Evolutionary conservation across 2,797 vertebrate genomes (phyloP).

Genomic region (Pristis pectinata): DNA sequence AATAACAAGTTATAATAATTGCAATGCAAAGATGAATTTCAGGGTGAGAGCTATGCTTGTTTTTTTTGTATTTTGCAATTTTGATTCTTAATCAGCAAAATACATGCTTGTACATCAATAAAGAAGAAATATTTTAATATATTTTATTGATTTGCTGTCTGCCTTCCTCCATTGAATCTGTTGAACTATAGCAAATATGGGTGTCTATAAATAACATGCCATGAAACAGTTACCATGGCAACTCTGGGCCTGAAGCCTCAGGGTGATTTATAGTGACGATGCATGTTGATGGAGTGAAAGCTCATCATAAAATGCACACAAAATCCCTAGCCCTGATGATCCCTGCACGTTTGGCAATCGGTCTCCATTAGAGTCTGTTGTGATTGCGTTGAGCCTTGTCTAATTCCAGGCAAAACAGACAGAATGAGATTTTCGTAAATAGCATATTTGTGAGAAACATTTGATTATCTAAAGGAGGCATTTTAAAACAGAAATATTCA

Average conservation of each 20-base stretch:
- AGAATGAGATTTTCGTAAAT: background rate
- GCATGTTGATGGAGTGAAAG: constrained; percentile 20
- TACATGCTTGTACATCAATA: background rate
- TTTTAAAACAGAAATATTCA: background rate
- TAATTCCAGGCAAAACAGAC: background rate
- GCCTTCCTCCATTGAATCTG: background rate
- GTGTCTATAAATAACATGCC: constrained; percentile 67
- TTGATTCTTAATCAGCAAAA: background rate
- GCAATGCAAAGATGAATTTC: background rate
- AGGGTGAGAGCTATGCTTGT: background rate
- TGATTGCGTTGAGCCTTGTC: background rate
- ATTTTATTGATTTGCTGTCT: background rate
- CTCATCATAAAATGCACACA: background rate
- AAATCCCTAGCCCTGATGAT: background rate
- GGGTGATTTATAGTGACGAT: constrained; percentile 45
- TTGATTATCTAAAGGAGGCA: background rate
- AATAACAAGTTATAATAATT: background rate
- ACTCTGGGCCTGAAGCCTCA: constrained; percentile 58
- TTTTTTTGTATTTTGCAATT: background rate
- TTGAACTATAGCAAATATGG: constrained; percentile 33
- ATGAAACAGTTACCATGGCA: constrained; percentile 61
- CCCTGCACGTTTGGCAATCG: background rate
- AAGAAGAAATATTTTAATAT: background rate
- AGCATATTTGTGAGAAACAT: background rate
- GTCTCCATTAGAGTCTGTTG: background rate